A percentile compares a stretch with the other conserved stretches of the same genome.
phyloP scores from a whole-genome alignment of 2,113 vertebrate genomes.

The Anarhynchus alexandrinus region DNA sequence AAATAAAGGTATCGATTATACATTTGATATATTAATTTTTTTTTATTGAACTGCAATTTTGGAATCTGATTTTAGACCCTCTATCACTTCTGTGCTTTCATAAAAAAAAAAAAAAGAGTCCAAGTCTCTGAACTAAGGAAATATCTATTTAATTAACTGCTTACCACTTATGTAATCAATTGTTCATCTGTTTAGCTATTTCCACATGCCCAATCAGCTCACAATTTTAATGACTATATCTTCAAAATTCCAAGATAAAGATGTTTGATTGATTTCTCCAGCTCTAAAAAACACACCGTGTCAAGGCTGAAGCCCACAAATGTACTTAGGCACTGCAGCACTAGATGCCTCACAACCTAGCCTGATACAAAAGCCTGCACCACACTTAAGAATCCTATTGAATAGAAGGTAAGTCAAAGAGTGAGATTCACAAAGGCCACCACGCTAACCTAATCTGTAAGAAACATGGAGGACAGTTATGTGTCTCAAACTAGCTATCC shows the following conservation, averaged over 20 bases:
- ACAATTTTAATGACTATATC: not conserved
- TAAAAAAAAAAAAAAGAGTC: not conserved
- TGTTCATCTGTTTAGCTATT: not conserved
- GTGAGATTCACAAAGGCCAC: not conserved
- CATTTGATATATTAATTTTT: not conserved
- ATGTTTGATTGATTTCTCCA: not conserved
- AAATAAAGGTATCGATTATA: not conserved
- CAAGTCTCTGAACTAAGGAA: not conserved
- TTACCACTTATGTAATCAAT: not conserved
- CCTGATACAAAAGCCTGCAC: not conserved
- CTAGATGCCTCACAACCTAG: not conserved
- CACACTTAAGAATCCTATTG: not conserved
- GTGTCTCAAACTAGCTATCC: not conserved
- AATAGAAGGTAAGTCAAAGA: not conserved
- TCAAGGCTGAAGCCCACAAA: not conserved
- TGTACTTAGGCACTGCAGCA: not conserved
- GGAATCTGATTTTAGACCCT: not conserved
- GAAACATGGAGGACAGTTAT: not conserved
- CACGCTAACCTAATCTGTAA: not conserved
- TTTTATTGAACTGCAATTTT: not conserved
- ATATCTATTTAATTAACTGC: not conserved
- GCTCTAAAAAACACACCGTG: not conserved
- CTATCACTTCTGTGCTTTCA: not conserved
- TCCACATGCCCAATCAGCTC: not conserved
- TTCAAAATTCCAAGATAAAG: not conserved